Evolutionary conservation across 2,888 invertebrate genomes (phyloP).

Genomic region (Drosophila atripex): DNA sequence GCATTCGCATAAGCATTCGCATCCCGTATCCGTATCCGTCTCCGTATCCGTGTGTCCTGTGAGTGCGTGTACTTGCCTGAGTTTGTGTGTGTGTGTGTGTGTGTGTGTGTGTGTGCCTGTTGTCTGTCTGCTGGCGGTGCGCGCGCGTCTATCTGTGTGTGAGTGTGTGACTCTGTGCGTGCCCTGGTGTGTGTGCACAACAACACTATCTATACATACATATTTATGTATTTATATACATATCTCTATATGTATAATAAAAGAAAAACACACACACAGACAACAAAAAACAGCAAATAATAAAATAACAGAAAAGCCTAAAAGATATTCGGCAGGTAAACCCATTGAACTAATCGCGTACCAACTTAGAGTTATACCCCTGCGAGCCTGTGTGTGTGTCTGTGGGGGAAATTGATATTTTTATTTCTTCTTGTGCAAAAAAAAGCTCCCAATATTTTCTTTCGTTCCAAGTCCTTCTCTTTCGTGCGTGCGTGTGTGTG

Average conservation of each 20-base stretch:
- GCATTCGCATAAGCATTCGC: conserved; percentile 25
- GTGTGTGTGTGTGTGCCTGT: conserved; percentile 34
- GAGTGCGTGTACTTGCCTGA: conserved; percentile 4
- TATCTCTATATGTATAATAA: conserved; percentile 14
- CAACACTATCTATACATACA: conserved; percentile 47
- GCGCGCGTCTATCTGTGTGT: conserved; percentile 38
- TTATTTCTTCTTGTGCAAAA: conserved; percentile 73
- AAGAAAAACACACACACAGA: conserved; percentile 25
- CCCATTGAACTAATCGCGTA: conserved; percentile 11
- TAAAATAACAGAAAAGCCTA: conserved; percentile 19
- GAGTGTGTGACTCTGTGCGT: conserved; percentile 62
- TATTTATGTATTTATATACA: no score
- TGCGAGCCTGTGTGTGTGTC: conserved; percentile 37
- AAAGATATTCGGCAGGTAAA: conserved; percentile 30
- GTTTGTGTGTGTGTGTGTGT: no score
- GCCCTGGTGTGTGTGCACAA: conserved; percentile 56
- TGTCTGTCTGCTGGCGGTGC: conserved; percentile 23
- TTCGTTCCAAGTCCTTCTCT: conserved; percentile 37
- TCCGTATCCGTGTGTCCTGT: conserved; percentile 26
- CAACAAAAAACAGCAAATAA: conserved; percentile 22
- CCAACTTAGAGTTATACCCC: background rate
- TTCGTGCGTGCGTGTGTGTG: conserved; percentile 13
- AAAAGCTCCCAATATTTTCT: conserved; percentile 26
- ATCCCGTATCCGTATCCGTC: conserved; percentile 19
- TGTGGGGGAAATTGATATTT: conserved; percentile 74